Evolutionary conservation across 1,140 invertebrate species (phyloP), one percentile per base, ranked within the genome.

Genomic region (Stegodyphus dumicola): DNA sequence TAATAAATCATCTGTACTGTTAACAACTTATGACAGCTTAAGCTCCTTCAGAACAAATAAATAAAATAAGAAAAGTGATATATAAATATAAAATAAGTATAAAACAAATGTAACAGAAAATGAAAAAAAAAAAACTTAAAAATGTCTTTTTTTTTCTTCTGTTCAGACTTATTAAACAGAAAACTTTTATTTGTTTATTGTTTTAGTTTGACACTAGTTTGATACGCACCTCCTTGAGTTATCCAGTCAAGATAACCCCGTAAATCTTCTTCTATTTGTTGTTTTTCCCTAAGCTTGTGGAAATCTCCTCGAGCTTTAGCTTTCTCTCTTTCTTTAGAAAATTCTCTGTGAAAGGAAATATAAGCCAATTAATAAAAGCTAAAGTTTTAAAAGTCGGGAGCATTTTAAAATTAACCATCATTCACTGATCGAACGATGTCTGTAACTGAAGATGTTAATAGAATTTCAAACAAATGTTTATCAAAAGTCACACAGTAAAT

Each of bases 311-410:
- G 92, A 83, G 97, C 96, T 92, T 99, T 98, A 0, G 99, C 99
- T 90, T 99, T 99, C 91, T 99, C 98, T 94, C 98, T 96, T 92
- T 99, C 99, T 93, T 99, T 99, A 33, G 99, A 99, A 93, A 99
- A 99, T 91, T 99, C 99, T 92, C 98, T 98, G 91, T 76, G 88
- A 87, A 77, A 89, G 60, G 5, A 56, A 18, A 5, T 69, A 33
- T 17, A 69, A 69, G 9, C 33, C 33, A 33, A 33, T 33, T 33
- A 33, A 33, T 33, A 33, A 33, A 9, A 13, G n/a, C 11, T 64
- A 7, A 5, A 0, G 60, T 13, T 64, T 64, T 64, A 9, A 64
- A 13, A 15, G 15, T 60, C 56, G 5, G 9, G 5, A 11, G 56
- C 15, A 60, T 60, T 11, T 11, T 60, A 11, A 60, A 60, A 60